Evolutionary conservation across 2,888 invertebrate species (phyloP), one percentile per base, ranked within the genome.

Genomic region (Merodon equestris): DNA sequence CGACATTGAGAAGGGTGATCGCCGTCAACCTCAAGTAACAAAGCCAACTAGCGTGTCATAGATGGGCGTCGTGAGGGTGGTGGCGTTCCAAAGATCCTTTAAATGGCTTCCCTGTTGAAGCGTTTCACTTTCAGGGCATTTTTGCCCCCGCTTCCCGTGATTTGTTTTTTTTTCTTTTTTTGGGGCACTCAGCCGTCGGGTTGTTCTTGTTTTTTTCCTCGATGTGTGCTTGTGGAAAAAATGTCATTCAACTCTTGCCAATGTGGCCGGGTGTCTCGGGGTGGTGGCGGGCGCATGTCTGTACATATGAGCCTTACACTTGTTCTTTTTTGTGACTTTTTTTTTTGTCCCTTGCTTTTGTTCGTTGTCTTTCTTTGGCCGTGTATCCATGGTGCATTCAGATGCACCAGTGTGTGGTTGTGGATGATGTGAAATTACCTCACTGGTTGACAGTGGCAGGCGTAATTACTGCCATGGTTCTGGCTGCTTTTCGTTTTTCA

Each of bases 191-290:
- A 44, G 42, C 54, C 45, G 40, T 61, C 36, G 1, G 47, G 48
- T 56, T 44, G 56, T 61, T 15, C 3, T 13, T 40, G 51, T 50
- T 58, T 48, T 56, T 42, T 0, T 17, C 44, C 34, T 57, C 44
- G 2, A 7, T 50, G 36, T 50, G 38, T 60, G 38, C 51, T 15
- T 47, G 54, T 13, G 60, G 34, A 64, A 64, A 54, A 64, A 70
- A 74, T 74, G 79, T 79, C 79, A 74, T 79, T 79, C 74, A 79
- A 74, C 79, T 68, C 79, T 36, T 70, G 79, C 63, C 73, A 56
- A 79, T 74, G 61, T 18, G 47, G 34, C 45, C 27, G 63, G 44
- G 17, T 44, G 66, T 27, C 27, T 27, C 7, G 27, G 27, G 3
- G 15, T 45, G 45, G 45, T 34, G 51, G 18, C 42, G 48, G 45